Conservation (phyloP, 2,888 invertebrate genomes). For the Bombyx huttoni region DNA sequence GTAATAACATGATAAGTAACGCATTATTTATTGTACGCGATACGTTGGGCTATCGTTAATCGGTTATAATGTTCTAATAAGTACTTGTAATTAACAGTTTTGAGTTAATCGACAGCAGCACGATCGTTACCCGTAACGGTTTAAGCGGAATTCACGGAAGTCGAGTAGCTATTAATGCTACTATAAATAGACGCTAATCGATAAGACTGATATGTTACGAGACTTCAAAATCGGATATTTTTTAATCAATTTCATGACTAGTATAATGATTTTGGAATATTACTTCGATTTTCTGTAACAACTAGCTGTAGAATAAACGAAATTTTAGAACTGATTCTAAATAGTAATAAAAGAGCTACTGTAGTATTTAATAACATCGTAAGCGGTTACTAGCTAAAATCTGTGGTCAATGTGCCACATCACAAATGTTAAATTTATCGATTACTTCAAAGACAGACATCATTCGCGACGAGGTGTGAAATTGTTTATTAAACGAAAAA, state of each 20-base stretch:
- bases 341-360: too few relatives aligned
- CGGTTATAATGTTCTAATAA: slow-evolving; percentile 11
- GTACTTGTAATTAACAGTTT: slow-evolving; percentile 5
- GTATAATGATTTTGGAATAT: too few relatives aligned
- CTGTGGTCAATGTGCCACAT: too few relatives aligned
- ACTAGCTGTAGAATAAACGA: too few relatives aligned
- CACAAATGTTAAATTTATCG: too few relatives aligned
- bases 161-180: background rate
- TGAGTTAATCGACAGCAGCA: background rate
- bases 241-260: background rate
- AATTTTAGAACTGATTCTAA: too few relatives aligned
- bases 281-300: too few relatives aligned
- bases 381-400: too few relatives aligned
- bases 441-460: too few relatives aligned
- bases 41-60: slow-evolving; percentile 14
- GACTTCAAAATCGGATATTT: background rate
- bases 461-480: background rate
- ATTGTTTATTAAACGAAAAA: background rate
- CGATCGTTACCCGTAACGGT: background rate
- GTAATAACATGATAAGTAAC: slow-evolving; percentile 23
- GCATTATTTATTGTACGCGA: slow-evolving; percentile 17
- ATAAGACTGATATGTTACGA: background rate
- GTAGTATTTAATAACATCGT: too few relatives aligned
- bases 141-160: background rate
- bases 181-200: too few relatives aligned